Percentiles rank a stretch among this genome's conserved stretches.
Conservation (phyloP, 2,888 invertebrate genomes). For the Pheosia tremula region DNA sequence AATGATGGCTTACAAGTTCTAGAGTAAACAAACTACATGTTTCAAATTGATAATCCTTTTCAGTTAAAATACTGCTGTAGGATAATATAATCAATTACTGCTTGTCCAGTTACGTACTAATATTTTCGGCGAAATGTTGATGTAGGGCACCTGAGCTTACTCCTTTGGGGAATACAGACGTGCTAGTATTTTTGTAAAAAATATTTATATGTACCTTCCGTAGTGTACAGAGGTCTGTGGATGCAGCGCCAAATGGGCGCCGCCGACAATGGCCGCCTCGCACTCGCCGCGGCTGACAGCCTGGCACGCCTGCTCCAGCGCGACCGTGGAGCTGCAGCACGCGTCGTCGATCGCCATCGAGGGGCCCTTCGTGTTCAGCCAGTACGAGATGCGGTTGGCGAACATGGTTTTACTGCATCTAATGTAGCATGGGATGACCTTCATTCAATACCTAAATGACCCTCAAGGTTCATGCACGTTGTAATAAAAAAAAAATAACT, state of each 20-base stretch:
- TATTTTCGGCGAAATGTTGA: not conserved
- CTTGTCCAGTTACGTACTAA: too few relatives aligned
- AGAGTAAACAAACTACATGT: not conserved
- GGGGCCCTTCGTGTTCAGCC: constrained; percentile 59
- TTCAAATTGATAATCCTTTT: not conserved
- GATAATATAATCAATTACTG: too few relatives aligned
- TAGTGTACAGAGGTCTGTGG: constrained; percentile 65
- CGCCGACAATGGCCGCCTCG: constrained; percentile 84
- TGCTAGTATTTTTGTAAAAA: constrained; percentile 7
- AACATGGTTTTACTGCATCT: constrained; percentile 56
- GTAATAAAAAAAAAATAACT: not conserved
- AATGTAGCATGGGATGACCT: not conserved
- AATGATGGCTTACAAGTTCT: not conserved
- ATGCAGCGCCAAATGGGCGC: constrained; percentile 52
- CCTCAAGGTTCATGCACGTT: not conserved
- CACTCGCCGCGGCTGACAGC: constrained; percentile 56
- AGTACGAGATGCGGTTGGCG: constrained; percentile 63
- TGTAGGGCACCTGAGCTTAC: not conserved
- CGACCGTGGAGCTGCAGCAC: constrained; percentile 49
- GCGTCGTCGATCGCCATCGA: constrained; percentile 52
- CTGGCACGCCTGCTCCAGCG: constrained; percentile 51
- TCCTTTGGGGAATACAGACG: too few relatives aligned
- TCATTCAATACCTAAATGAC: not conserved
- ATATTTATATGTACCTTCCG: constrained; percentile 25
- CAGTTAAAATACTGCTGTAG: too few relatives aligned